Conservation (phyloP, 2,888 invertebrate species). For the Cacoxenus indagator region DNA sequence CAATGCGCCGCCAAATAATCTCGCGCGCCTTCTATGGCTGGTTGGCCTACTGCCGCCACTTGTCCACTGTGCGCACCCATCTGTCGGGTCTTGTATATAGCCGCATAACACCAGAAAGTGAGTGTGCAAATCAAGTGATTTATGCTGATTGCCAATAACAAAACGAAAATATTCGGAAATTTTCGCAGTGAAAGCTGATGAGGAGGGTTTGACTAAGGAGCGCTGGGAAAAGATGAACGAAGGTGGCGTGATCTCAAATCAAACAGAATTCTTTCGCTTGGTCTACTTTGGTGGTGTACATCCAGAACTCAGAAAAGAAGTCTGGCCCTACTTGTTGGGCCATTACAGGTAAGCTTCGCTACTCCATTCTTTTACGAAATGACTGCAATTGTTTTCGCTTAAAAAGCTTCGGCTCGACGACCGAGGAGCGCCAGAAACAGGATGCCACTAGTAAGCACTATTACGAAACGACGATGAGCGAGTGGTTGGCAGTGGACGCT, state of each 20-base stretch:
- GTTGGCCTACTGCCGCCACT: conserved; percentile 93
- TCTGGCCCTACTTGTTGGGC: conserved; percentile 91
- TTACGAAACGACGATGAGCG: conserved; percentile 93
- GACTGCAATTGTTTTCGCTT: background rate
- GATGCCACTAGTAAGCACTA: conserved; percentile 79
- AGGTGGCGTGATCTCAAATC: conserved; percentile 75
- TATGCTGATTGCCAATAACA: background rate
- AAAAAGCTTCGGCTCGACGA: conserved; percentile 78
- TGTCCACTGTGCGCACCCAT: conserved; percentile 93
- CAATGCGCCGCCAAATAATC: conserved; percentile 94
- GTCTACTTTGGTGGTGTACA: conserved; percentile 91
- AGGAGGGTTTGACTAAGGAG: conserved; percentile 82
- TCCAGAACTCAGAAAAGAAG: conserved; percentile 81
- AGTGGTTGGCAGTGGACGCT: conserved; percentile 95
- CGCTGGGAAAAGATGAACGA: conserved; percentile 81
- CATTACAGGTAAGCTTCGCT: conserved; percentile 77
- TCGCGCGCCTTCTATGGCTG: conserved; percentile 97
- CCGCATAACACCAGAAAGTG: conserved; percentile 78
- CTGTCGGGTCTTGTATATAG: conserved; percentile 88
- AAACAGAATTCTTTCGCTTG: conserved; percentile 83
- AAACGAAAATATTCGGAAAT: no score
- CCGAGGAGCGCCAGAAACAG: conserved; percentile 77
- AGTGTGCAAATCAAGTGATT: conserved; percentile 32
- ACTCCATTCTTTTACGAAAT: background rate
- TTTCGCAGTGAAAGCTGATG: conserved; percentile 74